phyloP scores from a whole-genome alignment of 2,797 vertebrate species.

The Rhabdomys pumilio region DNA sequence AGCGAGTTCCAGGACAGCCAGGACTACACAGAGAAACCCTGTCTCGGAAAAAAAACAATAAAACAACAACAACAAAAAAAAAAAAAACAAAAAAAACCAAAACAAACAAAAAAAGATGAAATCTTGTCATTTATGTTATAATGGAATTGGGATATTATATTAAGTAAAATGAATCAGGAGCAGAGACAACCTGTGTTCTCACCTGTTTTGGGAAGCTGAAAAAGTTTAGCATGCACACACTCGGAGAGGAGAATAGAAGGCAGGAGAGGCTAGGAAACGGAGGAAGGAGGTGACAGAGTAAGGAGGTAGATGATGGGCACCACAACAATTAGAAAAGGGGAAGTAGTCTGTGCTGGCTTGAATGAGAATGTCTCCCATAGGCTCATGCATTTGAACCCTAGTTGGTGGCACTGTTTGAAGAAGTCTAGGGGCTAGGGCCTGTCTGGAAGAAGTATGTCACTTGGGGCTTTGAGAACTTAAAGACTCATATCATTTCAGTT shows the following conservation, averaged over 20 bases:
- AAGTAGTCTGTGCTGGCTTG: background rate
- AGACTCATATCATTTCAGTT: too few species aligned
- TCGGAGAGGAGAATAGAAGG: background rate
- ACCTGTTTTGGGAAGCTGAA: background rate
- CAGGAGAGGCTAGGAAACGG: background rate
- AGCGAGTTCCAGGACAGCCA: too few species aligned
- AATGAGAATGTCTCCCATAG: background rate
- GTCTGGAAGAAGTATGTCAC: background rate
- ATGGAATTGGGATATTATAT: background rate
- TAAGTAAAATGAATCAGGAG: background rate
- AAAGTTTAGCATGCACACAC: background rate
- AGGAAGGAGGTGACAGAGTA: too few species aligned
- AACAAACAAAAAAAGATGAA: background rate
- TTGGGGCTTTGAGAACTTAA: background rate
- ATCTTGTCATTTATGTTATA: background rate
- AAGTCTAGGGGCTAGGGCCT: background rate
- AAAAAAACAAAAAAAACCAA: too few species aligned
- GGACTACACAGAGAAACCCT: too few species aligned
- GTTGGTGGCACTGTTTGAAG: background rate
- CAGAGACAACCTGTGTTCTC: background rate
- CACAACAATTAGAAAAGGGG: background rate
- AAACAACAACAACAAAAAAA: too few species aligned
- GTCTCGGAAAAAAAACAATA: too few species aligned
- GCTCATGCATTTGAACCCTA: background rate
- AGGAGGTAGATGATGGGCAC: background rate